Evolutionary conservation across 2,797 vertebrate species (phyloP), one percentile per base, ranked within the genome.

Genomic region (Enteromius unitaeniatus): DNA sequence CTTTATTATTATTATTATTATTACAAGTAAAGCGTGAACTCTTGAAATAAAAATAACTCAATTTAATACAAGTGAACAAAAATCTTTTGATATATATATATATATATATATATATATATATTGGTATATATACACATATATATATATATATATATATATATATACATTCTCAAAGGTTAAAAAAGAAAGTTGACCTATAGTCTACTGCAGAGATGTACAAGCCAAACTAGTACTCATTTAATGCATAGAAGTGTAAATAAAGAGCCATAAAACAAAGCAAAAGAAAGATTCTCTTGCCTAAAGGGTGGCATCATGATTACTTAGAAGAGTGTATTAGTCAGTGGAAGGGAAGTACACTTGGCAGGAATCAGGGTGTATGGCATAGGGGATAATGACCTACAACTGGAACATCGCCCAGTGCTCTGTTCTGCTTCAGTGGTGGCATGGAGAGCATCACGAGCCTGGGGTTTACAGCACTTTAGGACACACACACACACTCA

Each of bases 351-450:
- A 79, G 76, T 80, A 78, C 58, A 68, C 53, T 86, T 82, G 81
- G 85, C 81, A 83, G 81, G 49, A 51, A 62, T 69, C 47, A 58
- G 83, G 40, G 26, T 69, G 62, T 75, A 83, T 78, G 23, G 70
- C 17, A 4, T 34, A 76, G 49, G 47, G 77, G 42, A 77, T 86
- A 86, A 81, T 84, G 72, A 86, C 85, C 82, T 81, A 62, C 74
- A 68, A 58, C 69, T 86, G 85, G 85, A 86, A 72, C 77, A 62
- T 69, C 13, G 78, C 82, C 82, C 78, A 78, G 40, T 62, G 70
- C 65, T 70, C 65, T 60, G 82, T 86, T 83, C 81, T 83, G 69
- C 81, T 74, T 74, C 81, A 74, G 26, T 74, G 37, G 23, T 45
- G 73, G 62, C 47, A 77, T 17, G 40, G 62, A 83, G 64, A 77